Conservation (phyloP, 2,888 invertebrate species). For the Prosopocoilus inquinatus region DNA sequence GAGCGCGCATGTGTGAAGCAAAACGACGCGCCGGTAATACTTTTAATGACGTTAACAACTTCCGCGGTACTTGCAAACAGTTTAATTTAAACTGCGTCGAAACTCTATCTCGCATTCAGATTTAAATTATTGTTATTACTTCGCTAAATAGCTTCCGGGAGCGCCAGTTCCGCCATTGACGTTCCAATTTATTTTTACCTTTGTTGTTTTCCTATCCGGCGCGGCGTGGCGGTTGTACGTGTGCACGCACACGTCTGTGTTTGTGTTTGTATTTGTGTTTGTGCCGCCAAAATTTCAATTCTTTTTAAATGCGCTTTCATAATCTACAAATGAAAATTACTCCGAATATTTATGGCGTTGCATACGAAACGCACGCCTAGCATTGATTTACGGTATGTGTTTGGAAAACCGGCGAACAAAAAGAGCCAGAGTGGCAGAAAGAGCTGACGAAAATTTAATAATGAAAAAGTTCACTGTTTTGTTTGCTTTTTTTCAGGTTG, state of each 20-base stretch:
- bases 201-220: background rate
- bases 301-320: slow-evolving; percentile 11
- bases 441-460: too few relatives aligned
- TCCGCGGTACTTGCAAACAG: slow-evolving; percentile 31
- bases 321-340: slow-evolving; percentile 13
- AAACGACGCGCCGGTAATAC: slow-evolving; percentile 20
- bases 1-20: slow-evolving; percentile 25
- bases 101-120: slow-evolving; percentile 32
- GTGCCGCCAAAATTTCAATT: background rate
- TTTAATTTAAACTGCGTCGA: slow-evolving; percentile 34
- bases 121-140: slow-evolving; percentile 36
- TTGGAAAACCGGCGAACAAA: too few relatives aligned
- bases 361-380: background rate
- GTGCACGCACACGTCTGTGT: background rate
- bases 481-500: too few relatives aligned
- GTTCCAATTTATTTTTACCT: slow-evolving; percentile 17
- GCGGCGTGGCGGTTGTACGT: background rate
- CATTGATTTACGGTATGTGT: background rate
- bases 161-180: slow-evolving; percentile 9
- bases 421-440: too few relatives aligned
- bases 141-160: slow-evolving; percentile 25
- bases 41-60: slow-evolving; percentile 32
- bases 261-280: background rate
- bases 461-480: too few relatives aligned
- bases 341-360: slow-evolving; percentile 4